Evolutionary conservation across 2,888 invertebrate genomes (phyloP).

Genomic region (Fragum sueziense): DNA sequence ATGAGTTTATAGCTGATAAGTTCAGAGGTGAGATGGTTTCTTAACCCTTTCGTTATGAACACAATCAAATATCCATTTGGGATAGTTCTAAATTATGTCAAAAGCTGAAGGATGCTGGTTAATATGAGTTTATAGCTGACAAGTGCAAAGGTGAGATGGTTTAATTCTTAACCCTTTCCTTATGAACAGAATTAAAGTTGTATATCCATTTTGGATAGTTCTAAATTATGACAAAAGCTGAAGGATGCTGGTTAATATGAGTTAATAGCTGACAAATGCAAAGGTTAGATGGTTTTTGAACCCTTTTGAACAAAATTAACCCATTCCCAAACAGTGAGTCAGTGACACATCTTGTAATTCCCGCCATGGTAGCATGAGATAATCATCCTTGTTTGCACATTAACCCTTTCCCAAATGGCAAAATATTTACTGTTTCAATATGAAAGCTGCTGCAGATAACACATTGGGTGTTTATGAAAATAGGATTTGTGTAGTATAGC

Average conservation of each 20-base stretch:
- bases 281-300: no score
- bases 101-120: conserved; percentile 29
- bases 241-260: conserved; percentile 22
- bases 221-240: conserved; percentile 34
- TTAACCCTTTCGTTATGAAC: no score
- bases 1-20: conserved; percentile 37
- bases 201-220: conserved; percentile 4
- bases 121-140: conserved; percentile 30
- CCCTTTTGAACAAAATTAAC: background rate
- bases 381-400: background rate
- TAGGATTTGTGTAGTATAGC: background rate
- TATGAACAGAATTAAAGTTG: background rate
- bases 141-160: conserved; percentile 19
- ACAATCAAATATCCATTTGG: background rate
- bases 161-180: no score
- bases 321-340: background rate
- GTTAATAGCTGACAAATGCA: conserved; percentile 42
- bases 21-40: conserved; percentile 13
- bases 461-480: background rate
- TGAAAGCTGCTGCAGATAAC: background rate
- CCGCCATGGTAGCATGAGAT: background rate
- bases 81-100: conserved; percentile 31
- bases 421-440: background rate
- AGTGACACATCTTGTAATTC: background rate
- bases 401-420: background rate